Evolutionary conservation across 2,888 invertebrate genomes (phyloP).

Genomic region (Epinotia nisella): DNA sequence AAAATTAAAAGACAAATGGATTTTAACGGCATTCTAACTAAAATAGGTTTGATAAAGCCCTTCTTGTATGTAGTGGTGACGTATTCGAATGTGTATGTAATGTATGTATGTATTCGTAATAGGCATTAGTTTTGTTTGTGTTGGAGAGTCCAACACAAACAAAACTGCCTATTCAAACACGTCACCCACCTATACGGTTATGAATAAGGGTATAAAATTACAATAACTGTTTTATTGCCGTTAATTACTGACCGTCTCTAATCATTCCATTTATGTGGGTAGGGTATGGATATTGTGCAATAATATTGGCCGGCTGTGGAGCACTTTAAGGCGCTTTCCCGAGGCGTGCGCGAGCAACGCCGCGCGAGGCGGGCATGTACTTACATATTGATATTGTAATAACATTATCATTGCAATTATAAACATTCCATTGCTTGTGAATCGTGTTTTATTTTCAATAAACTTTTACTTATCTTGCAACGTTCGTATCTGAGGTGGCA

Average conservation of each 20-base stretch:
- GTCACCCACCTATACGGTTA: no score
- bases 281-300: background rate
- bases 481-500: no score
- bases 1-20: no score
- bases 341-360: constrained; percentile 53
- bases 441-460: constrained; percentile 66
- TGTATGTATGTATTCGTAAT: no score
- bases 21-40: no score
- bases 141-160: no score
- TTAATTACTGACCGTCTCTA: background rate
- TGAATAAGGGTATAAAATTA: background rate
- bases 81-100: no score
- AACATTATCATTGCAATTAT: constrained; percentile 77
- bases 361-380: constrained; percentile 62
- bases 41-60: no score
- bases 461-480: no score
- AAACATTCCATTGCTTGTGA: constrained; percentile 84
- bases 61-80: no score
- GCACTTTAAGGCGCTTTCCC: background rate
- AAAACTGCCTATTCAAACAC: no score
- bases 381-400: constrained; percentile 69
- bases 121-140: no score
- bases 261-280: background rate
- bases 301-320: background rate
- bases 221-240: background rate